Base-by-base conservation (phyloP, 2,888 invertebrate species). In the Drosophila kanekoi region DNA sequence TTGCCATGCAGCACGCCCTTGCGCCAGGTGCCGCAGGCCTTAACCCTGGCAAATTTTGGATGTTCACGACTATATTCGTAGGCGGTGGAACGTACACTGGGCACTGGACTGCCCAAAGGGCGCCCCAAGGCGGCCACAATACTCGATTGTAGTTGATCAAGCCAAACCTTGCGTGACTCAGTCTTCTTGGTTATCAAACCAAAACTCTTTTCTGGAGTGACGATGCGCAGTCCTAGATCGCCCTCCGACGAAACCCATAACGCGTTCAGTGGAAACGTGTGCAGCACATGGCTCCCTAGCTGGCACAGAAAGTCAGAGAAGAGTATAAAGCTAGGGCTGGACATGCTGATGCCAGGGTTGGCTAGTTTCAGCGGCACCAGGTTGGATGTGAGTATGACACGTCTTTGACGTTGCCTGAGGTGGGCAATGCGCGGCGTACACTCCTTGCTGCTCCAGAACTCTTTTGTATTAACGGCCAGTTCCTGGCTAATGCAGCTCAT, bases 281-380 rank as follows among this genome's bases (percentile, higher is more conserved):
- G 94, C 1, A 94, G 94, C 28, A 95, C 95, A 38, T 96, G 95
- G 32, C 67, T 81, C 84, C 94, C 94, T 28, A 96, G 93, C 88
- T 97, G 97, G 60, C 97, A 94, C 72, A 98, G 95, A 59, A 96
- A 93, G 91, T 98, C 97, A 60, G 95, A 96, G 87, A 98, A 95
- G 52, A 98, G 93, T 77, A 97, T 94, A 86, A 98, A 97, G 93
- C 95, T 95, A 86, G 96, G 96, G 0, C 95, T 95, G 4, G 96
- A 95, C 44, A 79, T 79, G 37, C 80, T 89, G 91, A 97, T 96
- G 71, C 96, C 93, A 20, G 96, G 95, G 32, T 96, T 95, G 10
- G 95, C 95, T 66, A 97, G 92, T 74, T 94, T 94, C 3, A 98
- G 91, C 0, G 95, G 95, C 74, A 95, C 93, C 8, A 94, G 93